Percentiles rank a stretch among this genome's conserved stretches.
These are phyloP conservation scores for Cecropterus lyciades DNA, from an alignment of 1,140 invertebrate genomes.

Conservation along the genomic window DNA sequence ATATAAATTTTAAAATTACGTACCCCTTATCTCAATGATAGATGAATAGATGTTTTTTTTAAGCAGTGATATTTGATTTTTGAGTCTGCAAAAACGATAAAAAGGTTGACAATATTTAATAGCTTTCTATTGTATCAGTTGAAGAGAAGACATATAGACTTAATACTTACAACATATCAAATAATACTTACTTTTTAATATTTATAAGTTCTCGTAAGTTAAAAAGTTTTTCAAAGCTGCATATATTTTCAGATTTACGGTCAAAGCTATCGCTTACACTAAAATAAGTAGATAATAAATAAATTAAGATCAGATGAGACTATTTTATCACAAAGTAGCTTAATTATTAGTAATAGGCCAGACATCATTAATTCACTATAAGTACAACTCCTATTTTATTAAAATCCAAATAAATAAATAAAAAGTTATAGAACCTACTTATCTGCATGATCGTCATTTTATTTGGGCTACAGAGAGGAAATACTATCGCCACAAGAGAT, in stretches of 20 bases:
- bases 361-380: too few species aligned
- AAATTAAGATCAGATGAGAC: neutral
- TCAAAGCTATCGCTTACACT: neutral
- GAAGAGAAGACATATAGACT: too few species aligned
- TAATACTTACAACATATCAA: neutral
- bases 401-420: too few species aligned
- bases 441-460: too few species aligned
- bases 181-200: neutral
- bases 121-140: too few species aligned
- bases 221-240: neutral
- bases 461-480: too few species aligned
- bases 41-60: constrained; percentile 33
- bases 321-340: too few species aligned
- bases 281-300: neutral
- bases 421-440: too few species aligned
- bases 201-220: neutral
- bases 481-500: too few species aligned
- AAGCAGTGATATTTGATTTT: constrained; percentile 15
- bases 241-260: neutral
- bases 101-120: too few species aligned
- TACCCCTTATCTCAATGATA: constrained; percentile 29
- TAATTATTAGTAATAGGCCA: too few species aligned
- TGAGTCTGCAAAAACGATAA: constrained; percentile 29
- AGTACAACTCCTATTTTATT: too few species aligned
- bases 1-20: neutral